A percentile compares a stretch with the other conserved stretches of the same genome.
Conservation (phyloP, 2,888 invertebrate species). For the Emmelina monodactyla region DNA sequence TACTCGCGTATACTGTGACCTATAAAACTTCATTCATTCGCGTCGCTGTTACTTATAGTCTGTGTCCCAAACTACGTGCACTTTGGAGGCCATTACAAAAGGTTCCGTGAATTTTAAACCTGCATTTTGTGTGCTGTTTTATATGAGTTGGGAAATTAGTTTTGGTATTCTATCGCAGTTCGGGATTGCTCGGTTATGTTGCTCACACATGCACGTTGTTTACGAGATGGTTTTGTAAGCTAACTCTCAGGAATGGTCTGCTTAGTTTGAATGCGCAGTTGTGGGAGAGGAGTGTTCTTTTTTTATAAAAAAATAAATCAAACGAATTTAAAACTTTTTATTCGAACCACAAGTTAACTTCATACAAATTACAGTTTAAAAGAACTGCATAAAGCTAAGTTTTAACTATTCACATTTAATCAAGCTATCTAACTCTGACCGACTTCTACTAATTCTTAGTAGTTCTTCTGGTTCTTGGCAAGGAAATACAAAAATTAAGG, state of each 20-base stretch:
- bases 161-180: conserved; percentile 1
- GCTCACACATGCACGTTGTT: not conserved
- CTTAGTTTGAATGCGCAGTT: too few relatives aligned
- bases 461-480: not conserved
- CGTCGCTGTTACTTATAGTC: too few relatives aligned
- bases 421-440: not conserved
- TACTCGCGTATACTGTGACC: too few relatives aligned
- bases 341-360: too few relatives aligned
- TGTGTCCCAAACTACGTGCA: conserved; percentile 1
- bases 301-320: not conserved
- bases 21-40: too few relatives aligned
- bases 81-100: not conserved
- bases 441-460: not conserved
- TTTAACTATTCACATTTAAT: not conserved
- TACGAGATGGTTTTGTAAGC: not conserved
- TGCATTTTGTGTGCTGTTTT: not conserved
- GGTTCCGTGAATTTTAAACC: conserved; percentile 1
- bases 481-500: too few relatives aligned
- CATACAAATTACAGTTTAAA: too few relatives aligned
- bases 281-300: too few relatives aligned
- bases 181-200: not conserved
- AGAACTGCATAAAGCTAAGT: too few relatives aligned
- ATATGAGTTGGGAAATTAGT: not conserved
- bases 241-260: too few relatives aligned
- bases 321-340: not conserved